Conservation (phyloP, 2,113 vertebrate species). For the Microcebus lehilahytsara region DNA sequence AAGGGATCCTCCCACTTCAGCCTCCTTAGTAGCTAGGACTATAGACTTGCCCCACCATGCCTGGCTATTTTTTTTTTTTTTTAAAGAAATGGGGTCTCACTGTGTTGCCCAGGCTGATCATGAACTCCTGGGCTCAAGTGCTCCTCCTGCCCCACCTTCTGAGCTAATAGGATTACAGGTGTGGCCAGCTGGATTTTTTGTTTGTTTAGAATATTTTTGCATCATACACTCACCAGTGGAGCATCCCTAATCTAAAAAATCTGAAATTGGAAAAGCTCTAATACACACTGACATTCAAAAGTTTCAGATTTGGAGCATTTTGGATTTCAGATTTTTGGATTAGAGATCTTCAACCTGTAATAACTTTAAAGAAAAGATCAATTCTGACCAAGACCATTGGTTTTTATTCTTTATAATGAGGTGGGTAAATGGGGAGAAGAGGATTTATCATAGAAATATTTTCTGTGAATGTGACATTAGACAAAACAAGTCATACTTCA, state of each 20-base stretch:
- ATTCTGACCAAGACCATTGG: background rate
- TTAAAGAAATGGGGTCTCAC: too few species aligned
- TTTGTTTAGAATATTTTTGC: background rate
- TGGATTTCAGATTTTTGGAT: background rate
- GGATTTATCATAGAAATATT: background rate
- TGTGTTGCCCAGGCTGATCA: too few species aligned
- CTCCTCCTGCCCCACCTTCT: too few species aligned
- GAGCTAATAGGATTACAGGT: too few species aligned
- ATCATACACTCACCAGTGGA: too few species aligned
- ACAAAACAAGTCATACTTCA: background rate
- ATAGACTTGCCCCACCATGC: too few species aligned
- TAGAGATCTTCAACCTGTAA: background rate
- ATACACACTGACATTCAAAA: background rate
- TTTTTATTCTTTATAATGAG: constrained; percentile 22
- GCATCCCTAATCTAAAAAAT: background rate
- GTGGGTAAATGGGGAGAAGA: background rate
- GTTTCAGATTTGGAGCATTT: background rate
- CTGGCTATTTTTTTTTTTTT: too few species aligned
- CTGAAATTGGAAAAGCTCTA: background rate
- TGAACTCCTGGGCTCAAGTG: too few species aligned
- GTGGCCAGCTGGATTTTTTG: background rate
- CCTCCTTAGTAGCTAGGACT: too few species aligned
- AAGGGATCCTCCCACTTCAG: too few species aligned
- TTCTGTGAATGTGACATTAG: background rate
- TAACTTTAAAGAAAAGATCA: background rate